A percentile compares a stretch with the other conserved stretches of the same genome.
phyloP scores from a whole-genome alignment of 2,797 vertebrate species.

The Micromesistius poutassou region DNA sequence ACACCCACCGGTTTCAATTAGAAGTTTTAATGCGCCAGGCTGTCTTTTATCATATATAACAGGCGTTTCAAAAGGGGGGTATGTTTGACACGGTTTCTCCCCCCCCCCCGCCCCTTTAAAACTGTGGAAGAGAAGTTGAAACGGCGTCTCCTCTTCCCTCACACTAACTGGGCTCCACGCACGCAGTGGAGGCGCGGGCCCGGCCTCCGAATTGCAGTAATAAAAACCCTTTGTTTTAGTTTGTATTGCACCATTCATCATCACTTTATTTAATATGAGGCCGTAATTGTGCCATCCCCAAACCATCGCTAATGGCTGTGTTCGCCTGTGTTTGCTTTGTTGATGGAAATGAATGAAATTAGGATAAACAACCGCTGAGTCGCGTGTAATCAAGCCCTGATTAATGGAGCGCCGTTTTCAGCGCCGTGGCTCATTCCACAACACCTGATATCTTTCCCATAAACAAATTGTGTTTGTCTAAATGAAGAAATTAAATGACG shows the following conservation, averaged over 20 bases:
- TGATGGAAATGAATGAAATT: conserved; percentile 99
- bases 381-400: conserved; percentile 98
- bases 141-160: conserved; percentile 50
- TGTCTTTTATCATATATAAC: conserved; percentile 40
- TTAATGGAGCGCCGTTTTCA: conserved; percentile 96
- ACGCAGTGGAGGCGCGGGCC: conserved; percentile 51
- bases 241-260: conserved; percentile 90
- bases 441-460: conserved; percentile 99
- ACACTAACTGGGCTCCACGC: conserved; percentile 47
- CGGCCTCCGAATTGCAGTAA: conserved; percentile 73
- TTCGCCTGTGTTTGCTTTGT: conserved; percentile 94
- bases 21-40: conserved; percentile 44
- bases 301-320: conserved; percentile 80
- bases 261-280: conserved; percentile 86
- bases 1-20: conserved; percentile 64
- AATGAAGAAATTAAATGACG: conserved; percentile 99
- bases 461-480: conserved; percentile 99
- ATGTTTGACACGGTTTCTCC: conserved; percentile 17
- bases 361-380: conserved; percentile 98
- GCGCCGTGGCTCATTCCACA: conserved; percentile 93
- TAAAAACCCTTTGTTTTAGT: conserved; percentile 85
- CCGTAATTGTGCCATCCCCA: conserved; percentile 85
- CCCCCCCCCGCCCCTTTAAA: no score
- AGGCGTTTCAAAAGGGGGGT: conserved; percentile 51
- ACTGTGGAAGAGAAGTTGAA: conserved; percentile 51